A percentile compares a stretch with the other conserved stretches of the same genome.
phyloP scores from a whole-genome alignment of 2,113 vertebrate species.

The Anolis carolinensis region DNA sequence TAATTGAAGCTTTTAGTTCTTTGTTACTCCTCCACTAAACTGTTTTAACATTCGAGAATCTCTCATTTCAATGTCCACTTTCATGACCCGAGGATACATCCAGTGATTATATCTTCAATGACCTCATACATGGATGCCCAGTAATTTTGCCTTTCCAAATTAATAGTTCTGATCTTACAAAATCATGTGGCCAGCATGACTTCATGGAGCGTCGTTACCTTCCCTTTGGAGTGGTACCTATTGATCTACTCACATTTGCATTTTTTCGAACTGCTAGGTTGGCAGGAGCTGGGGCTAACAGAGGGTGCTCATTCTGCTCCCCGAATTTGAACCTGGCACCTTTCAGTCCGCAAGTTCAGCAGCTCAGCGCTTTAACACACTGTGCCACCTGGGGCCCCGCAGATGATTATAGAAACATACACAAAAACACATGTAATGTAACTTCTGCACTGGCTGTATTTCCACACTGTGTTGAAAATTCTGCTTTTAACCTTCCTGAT shows the following conservation, averaged over 20 bases:
- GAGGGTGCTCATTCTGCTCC: no score
- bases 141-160: neutral
- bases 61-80: neutral
- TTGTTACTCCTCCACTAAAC: neutral
- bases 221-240: no score
- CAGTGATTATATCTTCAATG: neutral
- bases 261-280: no score
- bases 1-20: neutral
- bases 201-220: no score
- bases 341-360: no score
- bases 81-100: neutral
- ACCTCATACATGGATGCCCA: neutral
- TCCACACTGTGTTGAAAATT: neutral
- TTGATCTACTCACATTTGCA: no score
- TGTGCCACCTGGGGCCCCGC: no score
- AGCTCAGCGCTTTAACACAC: no score
- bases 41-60: neutral
- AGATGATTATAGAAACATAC: no score
- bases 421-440: neutral
- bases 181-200: no score
- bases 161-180: neutral
- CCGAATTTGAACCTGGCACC: no score
- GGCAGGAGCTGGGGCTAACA: no score
- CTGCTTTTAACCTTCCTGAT: neutral
- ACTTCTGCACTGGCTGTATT: neutral